Evolutionary conservation across 2,113 vertebrate genomes (phyloP), one percentile per base, ranked within the genome.

Genomic region (Silurus asotus): DNA sequence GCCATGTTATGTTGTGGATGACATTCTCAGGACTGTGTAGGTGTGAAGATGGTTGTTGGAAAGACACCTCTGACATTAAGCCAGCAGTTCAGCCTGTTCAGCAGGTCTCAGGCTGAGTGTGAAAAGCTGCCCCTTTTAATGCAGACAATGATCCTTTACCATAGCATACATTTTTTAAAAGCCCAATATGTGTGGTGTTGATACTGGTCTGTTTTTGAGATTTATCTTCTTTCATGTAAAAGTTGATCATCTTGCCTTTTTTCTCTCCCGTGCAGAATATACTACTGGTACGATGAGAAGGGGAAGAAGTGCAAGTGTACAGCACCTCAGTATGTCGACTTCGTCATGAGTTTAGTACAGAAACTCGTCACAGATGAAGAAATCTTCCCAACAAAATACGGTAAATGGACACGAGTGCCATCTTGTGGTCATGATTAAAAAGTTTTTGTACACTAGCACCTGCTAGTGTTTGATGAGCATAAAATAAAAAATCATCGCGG

Each of bases 301-400:
- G 98, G 98, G 87, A 99, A 98, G 96, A 99, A 99, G 94, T 96
- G 96, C 48, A 99, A 99, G 92, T 99, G 98, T 95, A 99, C 98
- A 0, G 98, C 97, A 74, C 98, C 98, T 10, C 98, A 99, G 94
- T 99, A 99, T 5, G 96, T 99, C 9, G 98, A 99, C 94, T 99
- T 98, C 0, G 98, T 99, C 89, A 99, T 99, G 98, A 99, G 97
- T 89, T 96, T 97, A 0, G 97, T 97, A 94, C 98, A 99, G 95
- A 99, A 99, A 86, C 95, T 99, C 92, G 97, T 99, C 92, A 99
- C 98, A 0, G 98, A 99, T 17, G 98, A 99, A 93, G 97, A 99
- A 2, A 96, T 98, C 92, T 99, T 99, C 87, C 98, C 98, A 48
- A 99, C 98, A 9, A 99, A 99, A 94, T 99, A 99, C 0, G 98